Evolutionary conservation across 2,888 invertebrate genomes (phyloP).

Genomic region (Eilema caniola): DNA sequence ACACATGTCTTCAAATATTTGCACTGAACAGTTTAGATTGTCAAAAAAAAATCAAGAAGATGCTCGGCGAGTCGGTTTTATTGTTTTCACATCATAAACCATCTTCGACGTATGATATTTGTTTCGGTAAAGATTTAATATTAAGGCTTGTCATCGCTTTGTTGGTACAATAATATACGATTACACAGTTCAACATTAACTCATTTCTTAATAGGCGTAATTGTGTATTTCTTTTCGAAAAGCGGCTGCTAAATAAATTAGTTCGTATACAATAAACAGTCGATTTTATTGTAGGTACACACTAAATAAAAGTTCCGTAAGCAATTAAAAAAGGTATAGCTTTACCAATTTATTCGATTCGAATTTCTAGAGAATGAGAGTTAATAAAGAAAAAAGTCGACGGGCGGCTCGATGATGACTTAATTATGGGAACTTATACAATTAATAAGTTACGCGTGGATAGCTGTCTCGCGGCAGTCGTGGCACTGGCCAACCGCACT

Average conservation of each 20-base stretch:
- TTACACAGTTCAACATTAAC: background rate
- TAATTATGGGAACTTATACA: conserved; percentile 57
- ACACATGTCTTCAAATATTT: too few species aligned
- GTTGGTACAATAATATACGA: background rate
- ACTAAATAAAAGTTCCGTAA: conserved; percentile 42
- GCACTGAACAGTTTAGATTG: too few species aligned
- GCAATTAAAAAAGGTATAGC: conserved; percentile 51
- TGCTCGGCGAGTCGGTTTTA: background rate
- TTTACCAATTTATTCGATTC: conserved; percentile 51
- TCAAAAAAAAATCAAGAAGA: too few species aligned
- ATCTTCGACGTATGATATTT: background rate
- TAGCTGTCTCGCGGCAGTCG: conserved; percentile 17
- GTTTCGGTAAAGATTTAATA: background rate
- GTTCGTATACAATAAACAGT: conserved; percentile 40
- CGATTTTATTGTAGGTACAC: conserved; percentile 44
- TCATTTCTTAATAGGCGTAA: conserved; percentile 5
- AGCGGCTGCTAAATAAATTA: conserved; percentile 33
- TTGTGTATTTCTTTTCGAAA: conserved; percentile 16
- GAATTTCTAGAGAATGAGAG: conserved; percentile 48
- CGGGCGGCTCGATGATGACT: conserved; percentile 46
- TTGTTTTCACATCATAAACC: background rate
- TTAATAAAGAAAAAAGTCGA: conserved; percentile 45
- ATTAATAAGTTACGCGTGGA: conserved; percentile 39
- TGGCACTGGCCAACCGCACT: conserved; percentile 6
- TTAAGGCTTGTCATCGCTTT: background rate